Evolutionary conservation across 2,113 vertebrate genomes (phyloP).

Genomic region (Riparia riparia): DNA sequence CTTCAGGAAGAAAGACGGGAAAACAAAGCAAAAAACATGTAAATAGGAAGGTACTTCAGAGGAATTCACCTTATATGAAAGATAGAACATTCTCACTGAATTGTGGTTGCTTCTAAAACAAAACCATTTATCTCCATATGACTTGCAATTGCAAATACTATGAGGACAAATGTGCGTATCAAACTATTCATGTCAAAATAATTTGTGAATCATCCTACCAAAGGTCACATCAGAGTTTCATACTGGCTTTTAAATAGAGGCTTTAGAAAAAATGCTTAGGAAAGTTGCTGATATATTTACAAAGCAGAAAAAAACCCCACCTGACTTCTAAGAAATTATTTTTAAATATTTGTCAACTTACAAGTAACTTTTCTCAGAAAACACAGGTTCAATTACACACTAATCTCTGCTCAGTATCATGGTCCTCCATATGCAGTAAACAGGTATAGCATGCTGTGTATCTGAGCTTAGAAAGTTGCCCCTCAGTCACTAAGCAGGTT

Average conservation of each 20-base stretch:
- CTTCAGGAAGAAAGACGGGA: not conserved
- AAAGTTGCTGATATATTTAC: not conserved
- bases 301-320: not conserved
- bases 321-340: not conserved
- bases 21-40: not conserved
- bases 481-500: not conserved
- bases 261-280: not conserved
- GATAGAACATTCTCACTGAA: not conserved
- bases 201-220: conserved; percentile 32
- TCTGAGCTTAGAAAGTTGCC: conserved; percentile 8
- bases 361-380: not conserved
- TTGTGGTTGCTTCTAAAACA: not conserved
- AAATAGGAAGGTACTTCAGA: not conserved
- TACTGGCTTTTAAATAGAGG: not conserved
- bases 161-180: not conserved
- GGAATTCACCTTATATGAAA: not conserved
- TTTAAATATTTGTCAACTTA: not conserved
- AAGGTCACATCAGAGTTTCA: conserved; percentile 14
- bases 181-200: conserved; percentile 16
- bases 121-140: not conserved
- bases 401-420: not conserved
- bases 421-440: not conserved
- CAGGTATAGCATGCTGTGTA: not conserved
- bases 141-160: conserved; percentile 8
- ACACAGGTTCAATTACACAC: not conserved